Conservation (phyloP, 2,797 vertebrate genomes). For the Fringilla coelebs region DNA sequence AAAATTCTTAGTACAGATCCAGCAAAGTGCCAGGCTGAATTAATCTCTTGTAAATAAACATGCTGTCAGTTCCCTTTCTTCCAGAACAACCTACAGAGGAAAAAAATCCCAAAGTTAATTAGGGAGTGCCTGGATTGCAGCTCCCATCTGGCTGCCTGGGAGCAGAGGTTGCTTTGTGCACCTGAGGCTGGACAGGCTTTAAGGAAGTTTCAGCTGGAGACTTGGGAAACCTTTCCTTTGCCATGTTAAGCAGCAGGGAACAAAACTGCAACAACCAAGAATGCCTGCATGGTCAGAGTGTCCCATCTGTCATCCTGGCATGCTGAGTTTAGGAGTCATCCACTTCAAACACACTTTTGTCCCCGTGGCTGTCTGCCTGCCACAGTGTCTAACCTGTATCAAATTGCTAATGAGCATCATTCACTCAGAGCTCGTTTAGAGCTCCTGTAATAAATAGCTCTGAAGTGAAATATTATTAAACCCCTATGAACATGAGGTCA, state of each 20-base stretch:
- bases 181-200: not conserved
- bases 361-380: not conserved
- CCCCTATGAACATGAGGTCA: not conserved
- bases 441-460: not conserved
- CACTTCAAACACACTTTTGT: not conserved
- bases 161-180: constrained; percentile 21
- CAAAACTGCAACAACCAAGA: not conserved
- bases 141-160: constrained; percentile 38
- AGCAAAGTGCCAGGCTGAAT: not conserved
- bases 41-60: not conserved
- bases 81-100: not conserved
- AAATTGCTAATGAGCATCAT: constrained; percentile 2
- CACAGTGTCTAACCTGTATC: not conserved
- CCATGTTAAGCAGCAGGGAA: not conserved
- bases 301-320: not conserved
- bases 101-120: not conserved
- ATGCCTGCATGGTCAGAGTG: not conserved
- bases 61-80: not conserved
- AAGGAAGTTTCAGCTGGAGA: not conserved
- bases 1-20: not conserved
- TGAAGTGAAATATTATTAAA: not conserved
- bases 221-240: not conserved
- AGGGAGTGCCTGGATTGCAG: constrained; percentile 15
- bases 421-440: not conserved
- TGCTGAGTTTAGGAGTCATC: not conserved